Evolutionary conservation across 2,797 vertebrate genomes (phyloP), one percentile per base, ranked within the genome.

Genomic region (Philypnodon macrostomus): DNA sequence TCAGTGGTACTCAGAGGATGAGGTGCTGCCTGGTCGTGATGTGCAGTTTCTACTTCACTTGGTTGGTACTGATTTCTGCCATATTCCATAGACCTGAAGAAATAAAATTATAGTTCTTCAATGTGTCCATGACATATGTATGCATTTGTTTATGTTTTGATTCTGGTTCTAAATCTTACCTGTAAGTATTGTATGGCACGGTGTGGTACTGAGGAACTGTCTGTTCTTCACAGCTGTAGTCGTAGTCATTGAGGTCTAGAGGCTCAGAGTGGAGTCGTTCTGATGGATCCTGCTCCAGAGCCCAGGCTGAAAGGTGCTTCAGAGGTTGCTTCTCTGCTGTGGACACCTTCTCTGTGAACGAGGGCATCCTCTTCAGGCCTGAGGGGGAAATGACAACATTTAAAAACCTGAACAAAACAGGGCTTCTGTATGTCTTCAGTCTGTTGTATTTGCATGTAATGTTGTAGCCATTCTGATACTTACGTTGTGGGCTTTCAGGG

Each of bases 191-290:
- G 48, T 85, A 81, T 1, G 84, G 41, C 14, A 77, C 44, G 0
- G 86, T n/a, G n/a, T n/a, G n/a, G n/a, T n/a, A 81, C 0, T 82
- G 70, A 1, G 89, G 88, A 46, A 88, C 88, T 63, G 86, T 88
- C 85, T 91, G 91, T 47, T 91, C 90, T 1, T 86, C 79, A 38
- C 77, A 58, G 65, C 85, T 66, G 12, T 61, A 70, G 30, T 88
- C 84, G 42, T 79, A 85, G 45, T 34, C 83, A 14, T 71, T n/a
- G n/a, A 85, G 68, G n/a, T 77, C 83, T 73, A 46, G 63, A 0
- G 77, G 60, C 19, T 86, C 81, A 0, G 71, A 14, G 1, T 87
- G 80, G 0, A 73, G 58, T 30, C 57, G 53, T 7, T 84, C 81
- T 36, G 52, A 73, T 12, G 63, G 31, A 2, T 62, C 81, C 48